Percentiles rank a stretch among this genome's conserved stretches.
Conservation (phyloP, 2,797 vertebrate genomes). For the Hozukius guyotensis region DNA sequence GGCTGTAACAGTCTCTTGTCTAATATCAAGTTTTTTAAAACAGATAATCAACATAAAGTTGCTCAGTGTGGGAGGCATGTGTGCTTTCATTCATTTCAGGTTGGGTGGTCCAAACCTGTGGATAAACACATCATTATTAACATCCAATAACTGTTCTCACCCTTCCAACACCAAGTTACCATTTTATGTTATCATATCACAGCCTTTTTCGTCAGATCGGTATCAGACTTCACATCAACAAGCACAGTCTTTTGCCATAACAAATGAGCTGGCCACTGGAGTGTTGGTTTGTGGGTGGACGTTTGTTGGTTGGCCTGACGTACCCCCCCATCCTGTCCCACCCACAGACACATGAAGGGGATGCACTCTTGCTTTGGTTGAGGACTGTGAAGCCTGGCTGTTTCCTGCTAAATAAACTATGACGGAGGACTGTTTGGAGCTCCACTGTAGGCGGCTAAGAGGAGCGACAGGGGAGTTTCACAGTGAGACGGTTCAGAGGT, state of each 20-base stretch:
- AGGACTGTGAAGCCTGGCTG: constrained; percentile 40
- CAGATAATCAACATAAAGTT: background rate
- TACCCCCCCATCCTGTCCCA: background rate
- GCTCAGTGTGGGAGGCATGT: background rate
- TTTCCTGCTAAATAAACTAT: constrained; percentile 73
- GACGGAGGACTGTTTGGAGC: constrained; percentile 40
- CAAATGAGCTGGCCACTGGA: background rate
- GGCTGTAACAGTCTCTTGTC: background rate
- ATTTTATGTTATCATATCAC: background rate
- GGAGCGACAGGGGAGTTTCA: constrained; percentile 6
- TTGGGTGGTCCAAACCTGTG: constrained; percentile 27
- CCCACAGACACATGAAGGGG: constrained; percentile 17
- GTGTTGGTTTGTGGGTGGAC: background rate
- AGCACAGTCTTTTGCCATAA: constrained; percentile 9
- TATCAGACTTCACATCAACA: constrained; percentile 42
- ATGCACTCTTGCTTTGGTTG: constrained; percentile 32
- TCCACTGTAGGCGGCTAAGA: constrained; percentile 31
- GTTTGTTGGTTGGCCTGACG: constrained; percentile 35
- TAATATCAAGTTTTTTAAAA: background rate
- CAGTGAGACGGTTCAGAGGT: constrained; percentile 39
- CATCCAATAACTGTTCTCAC: background rate
- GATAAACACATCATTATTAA: constrained; percentile 5
- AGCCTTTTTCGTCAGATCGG: constrained; percentile 14
- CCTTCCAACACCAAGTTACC: background rate
- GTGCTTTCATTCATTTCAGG: background rate